Conservation (phyloP, 2,113 vertebrate species). For the Scopus umbretta region DNA sequence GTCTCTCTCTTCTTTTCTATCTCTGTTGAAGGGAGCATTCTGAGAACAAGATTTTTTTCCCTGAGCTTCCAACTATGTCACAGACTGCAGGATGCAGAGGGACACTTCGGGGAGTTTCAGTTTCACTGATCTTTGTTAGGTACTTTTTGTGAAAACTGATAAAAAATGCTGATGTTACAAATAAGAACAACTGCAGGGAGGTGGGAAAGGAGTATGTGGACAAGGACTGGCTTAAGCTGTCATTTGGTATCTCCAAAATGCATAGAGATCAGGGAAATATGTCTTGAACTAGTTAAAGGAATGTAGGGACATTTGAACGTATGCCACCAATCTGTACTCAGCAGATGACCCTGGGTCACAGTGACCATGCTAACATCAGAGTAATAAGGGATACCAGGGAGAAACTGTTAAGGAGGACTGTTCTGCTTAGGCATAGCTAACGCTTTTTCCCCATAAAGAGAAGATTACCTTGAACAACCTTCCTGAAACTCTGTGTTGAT, state of each 20-base stretch:
- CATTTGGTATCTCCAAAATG: background rate
- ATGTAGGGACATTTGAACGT: background rate
- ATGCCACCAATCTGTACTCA: background rate
- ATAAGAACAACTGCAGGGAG: background rate
- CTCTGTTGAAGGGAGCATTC: background rate
- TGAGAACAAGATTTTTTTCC: background rate
- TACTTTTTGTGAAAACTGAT: background rate
- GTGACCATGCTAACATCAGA: background rate
- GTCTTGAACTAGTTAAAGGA: slow-evolving; percentile 23
- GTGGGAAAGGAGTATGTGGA: background rate
- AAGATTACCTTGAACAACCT: background rate
- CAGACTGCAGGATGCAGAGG: background rate
- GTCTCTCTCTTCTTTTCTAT: background rate
- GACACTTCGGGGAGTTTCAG: background rate
- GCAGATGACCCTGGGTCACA: background rate
- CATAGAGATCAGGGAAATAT: background rate
- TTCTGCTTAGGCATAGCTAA: background rate
- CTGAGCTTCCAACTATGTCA: background rate
- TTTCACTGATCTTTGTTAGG: background rate
- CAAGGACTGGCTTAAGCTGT: background rate
- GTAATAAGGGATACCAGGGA: background rate
- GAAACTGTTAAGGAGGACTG: background rate
- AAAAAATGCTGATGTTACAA: background rate
- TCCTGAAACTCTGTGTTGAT: background rate
- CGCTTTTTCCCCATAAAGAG: background rate